Evolutionary conservation across 1,140 invertebrate genomes (phyloP), one percentile per base, ranked within the genome.

Genomic region (Lepidostoma basale): DNA sequence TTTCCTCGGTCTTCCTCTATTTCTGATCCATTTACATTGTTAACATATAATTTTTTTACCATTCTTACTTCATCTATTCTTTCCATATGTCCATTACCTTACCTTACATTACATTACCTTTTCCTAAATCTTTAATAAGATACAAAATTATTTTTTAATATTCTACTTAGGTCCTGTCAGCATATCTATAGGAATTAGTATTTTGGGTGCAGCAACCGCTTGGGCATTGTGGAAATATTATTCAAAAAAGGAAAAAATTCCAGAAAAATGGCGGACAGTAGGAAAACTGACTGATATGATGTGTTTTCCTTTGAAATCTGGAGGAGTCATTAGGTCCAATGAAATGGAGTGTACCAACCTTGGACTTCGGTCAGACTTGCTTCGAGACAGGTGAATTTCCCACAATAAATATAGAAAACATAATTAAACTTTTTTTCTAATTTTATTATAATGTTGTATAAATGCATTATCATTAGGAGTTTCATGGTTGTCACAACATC

Each of bases 251-350:
- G 65, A 72, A 52, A 25, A 42, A 5, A 45, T 72, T 16, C 70
- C 70, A 1, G 59, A 56, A 18, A 42, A 66, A 62, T 72, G 70
- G 70, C 42, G 63, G n/a, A 52, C 52, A 47, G 67, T 72, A 3
- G 70, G 70, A 28, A 52, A 25, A 12, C 63, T 72, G 3, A 39
- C 28, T 14, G 70, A 72, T 18, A 10, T 72, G 40, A 72, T 72
- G 70, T 72, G 70, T 30, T 72, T 72, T 45, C 70, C 70, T 1
- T 67, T 72, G 18, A 72, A 72, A 40, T 72, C 70, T 25, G 60
- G 62, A 20, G 70, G 70, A 25, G 45, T 68, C 25, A 39, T 72
- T 10, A 60, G 63, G 58, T n/a, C 56, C 40, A 33, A 59, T 9
- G 16, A 58, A 16, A 68, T 72, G 70, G 70, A 72, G 49, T 72